phyloP scores from a whole-genome alignment of 1,140 invertebrate genomes.

The Zaprionus taronus region DNA sequence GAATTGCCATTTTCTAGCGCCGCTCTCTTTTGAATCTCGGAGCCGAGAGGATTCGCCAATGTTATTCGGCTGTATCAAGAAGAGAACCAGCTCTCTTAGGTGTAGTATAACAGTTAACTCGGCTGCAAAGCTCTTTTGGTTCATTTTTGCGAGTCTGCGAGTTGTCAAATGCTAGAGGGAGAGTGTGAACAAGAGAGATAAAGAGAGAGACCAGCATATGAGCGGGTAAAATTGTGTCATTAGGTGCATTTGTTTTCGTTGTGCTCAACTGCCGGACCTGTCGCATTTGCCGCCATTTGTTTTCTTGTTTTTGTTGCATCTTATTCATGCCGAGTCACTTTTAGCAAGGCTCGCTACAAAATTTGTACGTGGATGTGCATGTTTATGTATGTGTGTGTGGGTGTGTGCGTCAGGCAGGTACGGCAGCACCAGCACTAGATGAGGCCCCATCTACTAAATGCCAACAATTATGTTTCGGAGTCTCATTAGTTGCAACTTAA shows the following conservation, averaged over 20 bases:
- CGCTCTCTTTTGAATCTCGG: constrained; percentile 26
- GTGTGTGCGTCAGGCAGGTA: constrained; percentile 13
- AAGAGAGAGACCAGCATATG: neutral
- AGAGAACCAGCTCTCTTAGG: constrained; percentile 54
- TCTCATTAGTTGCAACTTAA: constrained; percentile 81
- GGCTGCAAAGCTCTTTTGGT: constrained; percentile 28
- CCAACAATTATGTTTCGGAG: constrained; percentile 81
- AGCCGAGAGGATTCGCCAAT: constrained; percentile 41
- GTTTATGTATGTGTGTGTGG: constrained; percentile 11
- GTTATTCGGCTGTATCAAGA: neutral
- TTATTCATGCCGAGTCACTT: constrained; percentile 71
- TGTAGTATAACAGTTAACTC: constrained; percentile 68
- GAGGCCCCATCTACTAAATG: constrained; percentile 63
- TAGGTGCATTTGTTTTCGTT: constrained; percentile 82
- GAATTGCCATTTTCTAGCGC: constrained; percentile 46
- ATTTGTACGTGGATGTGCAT: constrained; percentile 24
- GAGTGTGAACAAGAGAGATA: constrained; percentile 1
- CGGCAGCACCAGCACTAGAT: constrained; percentile 48
- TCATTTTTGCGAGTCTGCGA: constrained; percentile 3
- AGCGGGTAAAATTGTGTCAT: constrained; percentile 76
- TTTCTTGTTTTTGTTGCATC: constrained; percentile 61
- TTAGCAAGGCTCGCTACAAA: constrained; percentile 26
- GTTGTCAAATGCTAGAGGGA: constrained; percentile 3
- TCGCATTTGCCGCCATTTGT: constrained; percentile 52
- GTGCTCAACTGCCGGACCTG: constrained; percentile 50